A percentile compares a stretch with the other conserved stretches of the same genome.
Conservation (phyloP, 1,140 invertebrate genomes). For the silkworm (Bombyx mori) region ASM3026992v2 NC_085107.1:19211001-19211500, state of each 20-base stretch:
- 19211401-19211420: conserved; percentile 22
- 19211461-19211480: no score
- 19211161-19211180: background rate
- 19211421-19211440: no score
- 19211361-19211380: conserved; percentile 7
- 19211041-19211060: no score
- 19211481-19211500: no score
- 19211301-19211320: conserved; percentile 68
- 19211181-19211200: conserved; percentile 54
- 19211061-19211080: no score
- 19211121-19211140: no score
- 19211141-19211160: conserved; percentile 5
- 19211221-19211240: conserved; percentile 82
- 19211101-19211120: no score
- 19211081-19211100: no score
- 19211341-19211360: background rate
- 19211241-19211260: conserved; percentile 76
- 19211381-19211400: conserved; percentile 35
- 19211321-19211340: conserved; percentile 45
- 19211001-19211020: no score
- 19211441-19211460: no score
- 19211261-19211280: conserved; percentile 57
- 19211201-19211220: conserved; percentile 88
- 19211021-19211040: no score
- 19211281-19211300: conserved; percentile 73